Evolutionary conservation across 1,140 invertebrate species (phyloP).

Genomic region (Branchinecta lynchi): DNA sequence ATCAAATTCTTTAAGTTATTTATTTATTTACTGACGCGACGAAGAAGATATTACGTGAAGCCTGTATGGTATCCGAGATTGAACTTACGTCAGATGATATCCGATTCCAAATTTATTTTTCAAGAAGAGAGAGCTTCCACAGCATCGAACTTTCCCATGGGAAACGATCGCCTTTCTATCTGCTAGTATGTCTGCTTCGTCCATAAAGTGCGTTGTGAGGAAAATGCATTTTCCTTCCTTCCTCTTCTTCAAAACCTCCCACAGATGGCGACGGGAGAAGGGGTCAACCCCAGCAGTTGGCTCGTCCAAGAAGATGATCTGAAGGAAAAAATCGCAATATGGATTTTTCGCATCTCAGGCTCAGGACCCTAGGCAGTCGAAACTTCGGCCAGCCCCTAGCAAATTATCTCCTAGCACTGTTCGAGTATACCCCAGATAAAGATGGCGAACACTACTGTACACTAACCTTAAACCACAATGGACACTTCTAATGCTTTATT

Average conservation of each 20-base stretch:
- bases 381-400: no score
- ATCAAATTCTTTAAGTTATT: no score
- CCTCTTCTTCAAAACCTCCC: conserved; percentile 58
- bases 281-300: conserved; percentile 76
- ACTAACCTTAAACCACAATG: no score
- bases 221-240: conserved; percentile 51
- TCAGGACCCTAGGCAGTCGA: no score
- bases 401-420: no score
- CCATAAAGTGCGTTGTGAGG: conserved; percentile 63
- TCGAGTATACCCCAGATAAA: no score
- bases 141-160: conserved; percentile 49
- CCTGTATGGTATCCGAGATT: conserved; percentile 6
- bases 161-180: conserved; percentile 63
- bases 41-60: conserved; percentile 10
- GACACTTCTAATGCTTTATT: no score
- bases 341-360: no score
- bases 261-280: conserved; percentile 60
- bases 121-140: conserved; percentile 64
- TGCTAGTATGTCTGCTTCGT: conserved; percentile 61
- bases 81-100: conserved; percentile 60
- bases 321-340: conserved; percentile 20
- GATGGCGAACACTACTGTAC: no score
- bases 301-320: conserved; percentile 73
- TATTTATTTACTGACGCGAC: conserved; percentile 23
- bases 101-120: conserved; percentile 80